These are phyloP conservation scores for Phoebastria nigripes DNA, from an alignment of 2,797 vertebrate species.

Conservation along the genomic window DNA sequence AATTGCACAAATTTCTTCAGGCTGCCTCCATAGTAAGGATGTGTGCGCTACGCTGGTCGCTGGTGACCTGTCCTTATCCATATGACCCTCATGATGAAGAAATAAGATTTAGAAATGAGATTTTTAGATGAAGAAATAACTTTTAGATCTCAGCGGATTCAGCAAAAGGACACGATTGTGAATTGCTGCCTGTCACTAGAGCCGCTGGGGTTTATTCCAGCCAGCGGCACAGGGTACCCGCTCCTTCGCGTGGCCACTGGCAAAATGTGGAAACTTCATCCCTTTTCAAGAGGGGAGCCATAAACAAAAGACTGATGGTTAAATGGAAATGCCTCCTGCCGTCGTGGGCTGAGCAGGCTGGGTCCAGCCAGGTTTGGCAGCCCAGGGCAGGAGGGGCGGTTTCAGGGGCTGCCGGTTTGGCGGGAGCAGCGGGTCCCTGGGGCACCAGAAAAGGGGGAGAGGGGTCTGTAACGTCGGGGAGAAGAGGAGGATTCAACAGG, in stretches of 20 bases:
- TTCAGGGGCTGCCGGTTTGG: neutral
- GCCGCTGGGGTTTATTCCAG: neutral
- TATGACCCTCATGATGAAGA: neutral
- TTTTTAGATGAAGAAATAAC: neutral
- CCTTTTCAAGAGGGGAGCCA: neutral
- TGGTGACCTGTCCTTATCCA: neutral
- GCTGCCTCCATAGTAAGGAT: neutral
- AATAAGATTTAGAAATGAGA: neutral
- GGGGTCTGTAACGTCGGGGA: accelerated
- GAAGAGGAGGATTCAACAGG: neutral
- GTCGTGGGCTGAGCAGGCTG: neutral
- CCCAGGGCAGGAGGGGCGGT: neutral
- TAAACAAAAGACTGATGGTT: neutral
- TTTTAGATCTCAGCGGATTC: neutral
- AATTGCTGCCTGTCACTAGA: neutral
- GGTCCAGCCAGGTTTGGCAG: neutral
- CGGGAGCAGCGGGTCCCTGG: neutral
- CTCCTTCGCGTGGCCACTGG: accelerated
- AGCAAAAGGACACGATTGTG: neutral
- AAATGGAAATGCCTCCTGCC: neutral
- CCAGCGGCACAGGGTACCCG: accelerated
- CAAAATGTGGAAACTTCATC: neutral
- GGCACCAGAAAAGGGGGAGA: neutral
- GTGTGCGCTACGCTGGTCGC: accelerated
- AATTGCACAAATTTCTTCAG: constrained; percentile 2